phyloP scores from a whole-genome alignment of 2,888 invertebrate species.

The Philaethria dido region DNA sequence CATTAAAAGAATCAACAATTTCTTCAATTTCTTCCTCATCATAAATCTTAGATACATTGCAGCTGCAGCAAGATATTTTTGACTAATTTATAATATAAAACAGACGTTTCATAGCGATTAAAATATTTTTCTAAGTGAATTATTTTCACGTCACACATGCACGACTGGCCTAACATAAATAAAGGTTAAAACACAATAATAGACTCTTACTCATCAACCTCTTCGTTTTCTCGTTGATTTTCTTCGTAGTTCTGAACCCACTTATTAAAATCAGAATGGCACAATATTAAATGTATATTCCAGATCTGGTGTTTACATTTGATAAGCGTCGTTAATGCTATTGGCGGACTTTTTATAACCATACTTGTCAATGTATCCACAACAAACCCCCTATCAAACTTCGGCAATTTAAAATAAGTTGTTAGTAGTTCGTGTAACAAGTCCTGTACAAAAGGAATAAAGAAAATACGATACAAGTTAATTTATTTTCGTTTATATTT shows the following conservation, averaged over 20 bases:
- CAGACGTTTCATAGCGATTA: not conserved
- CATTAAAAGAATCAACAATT: constrained; percentile 60
- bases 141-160: not conserved
- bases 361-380: constrained; percentile 69
- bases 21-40: constrained; percentile 63
- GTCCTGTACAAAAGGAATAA: constrained; percentile 56
- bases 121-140: not conserved
- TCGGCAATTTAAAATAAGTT: constrained; percentile 61
- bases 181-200: constrained; percentile 6
- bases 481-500: no score
- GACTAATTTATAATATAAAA: not conserved
- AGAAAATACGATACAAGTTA: no score
- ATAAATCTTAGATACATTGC: constrained; percentile 59
- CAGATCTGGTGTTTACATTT: constrained; percentile 65
- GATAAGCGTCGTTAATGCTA: constrained; percentile 62
- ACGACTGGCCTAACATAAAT: not conserved
- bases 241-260: constrained; percentile 71
- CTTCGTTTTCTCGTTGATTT: constrained; percentile 59
- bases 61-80: constrained; percentile 38
- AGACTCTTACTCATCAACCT: constrained; percentile 59
- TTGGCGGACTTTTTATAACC: constrained; percentile 61
- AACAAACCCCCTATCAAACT: constrained; percentile 67
- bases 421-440: constrained; percentile 64
- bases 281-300: constrained; percentile 69
- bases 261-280: constrained; percentile 69